Evolutionary conservation across 2,113 vertebrate genomes (phyloP), one percentile per base, ranked within the genome.

Genomic region (Dromaius novaehollandiae): DNA sequence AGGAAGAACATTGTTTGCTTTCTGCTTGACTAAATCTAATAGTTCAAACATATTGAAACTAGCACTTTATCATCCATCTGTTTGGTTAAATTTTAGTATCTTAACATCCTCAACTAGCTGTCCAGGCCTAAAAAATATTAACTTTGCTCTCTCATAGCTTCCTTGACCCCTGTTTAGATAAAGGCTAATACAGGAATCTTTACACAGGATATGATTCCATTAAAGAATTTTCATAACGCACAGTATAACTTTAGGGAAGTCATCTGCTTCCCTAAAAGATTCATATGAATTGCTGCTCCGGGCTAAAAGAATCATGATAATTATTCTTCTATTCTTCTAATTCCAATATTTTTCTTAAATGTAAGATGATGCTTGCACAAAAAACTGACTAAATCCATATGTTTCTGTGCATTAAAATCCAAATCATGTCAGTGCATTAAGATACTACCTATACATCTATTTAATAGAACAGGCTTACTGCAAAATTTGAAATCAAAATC

Each of bases 21-120:
- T 97, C 92, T 93, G 80, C 76, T 74, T 82, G 94, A 84, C 63
- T 98, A 94, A 92, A 84, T 96, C 86, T 89, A 95, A 95, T 79
- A 96, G 96, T 65, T 90, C 76, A 85, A 87, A 79, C 73, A 61
- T 63, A 96, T 63, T 95, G 96, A 97, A 95, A 92, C 91, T 94
- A 96, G 83, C 93, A 90, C 65, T 88, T 86, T 95, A 93, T 97
- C 94, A 97, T 92, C 96, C 97, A 96, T 97, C 95, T 96, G 96
- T 97, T 95, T 97, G 77, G 96, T 88, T 97, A 95, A 94, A 94
- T 96, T 90, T 77, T 76, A 95, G 77, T 91, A 94, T 86, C 56
- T 97, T 91, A 80, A 95, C 95, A 97, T 97, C 82, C 80, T 95
- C 95, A 96, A 82, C 74, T 90, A 94, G 79, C 71, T 66, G 78